Evolutionary conservation across 2,888 invertebrate genomes (phyloP), one percentile per base, ranked within the genome.

Genomic region (Salticus scenicus): DNA sequence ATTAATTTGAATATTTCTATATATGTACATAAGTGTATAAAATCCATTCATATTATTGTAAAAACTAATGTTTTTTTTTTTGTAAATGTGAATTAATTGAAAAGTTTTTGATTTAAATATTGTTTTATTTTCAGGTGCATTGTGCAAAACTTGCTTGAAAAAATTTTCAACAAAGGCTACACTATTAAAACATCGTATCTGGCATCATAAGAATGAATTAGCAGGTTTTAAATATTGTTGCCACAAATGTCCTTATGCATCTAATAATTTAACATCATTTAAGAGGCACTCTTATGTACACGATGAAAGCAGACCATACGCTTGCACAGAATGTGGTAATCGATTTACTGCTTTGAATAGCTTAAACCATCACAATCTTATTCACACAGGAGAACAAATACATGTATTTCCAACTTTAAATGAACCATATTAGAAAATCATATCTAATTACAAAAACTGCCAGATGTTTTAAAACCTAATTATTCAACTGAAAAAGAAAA

Each of bases 141-240:
- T 37, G 37, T 82, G 82, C 70, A 75, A n/a, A 33, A 82, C 70
- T 1, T 82, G 82, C 51, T 27, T 31, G 24, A 76, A 71, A 37
- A 51, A 42, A 47, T 82, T 82, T 31, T 41, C 82, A 14, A 28
- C 82, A 5, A 27, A 71, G 12, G 27, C 12, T 2, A 71, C 66
- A 63, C 47, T 82, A 17, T 24, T 51, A 37, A 82, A 63, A 28
- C 82, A 82, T 14, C 37, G 71, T 1, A 76, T 76, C n/a, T 82
- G 76, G 76, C 76, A 82, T 33, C 82, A 82, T 42, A 76, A 82
- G 64, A 47, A 42, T 0, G 75, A 75, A 47, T 51, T 47, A 17
- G 31, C 17, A 2, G n/a, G 28, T 37, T 37, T 69, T 33, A 64
- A 74, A 69, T 42, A 76, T 31, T 73, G 67, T 66, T 80, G 80